phyloP scores from a whole-genome alignment of 2,113 vertebrate species.

The Takifugu flavidus region DNA sequence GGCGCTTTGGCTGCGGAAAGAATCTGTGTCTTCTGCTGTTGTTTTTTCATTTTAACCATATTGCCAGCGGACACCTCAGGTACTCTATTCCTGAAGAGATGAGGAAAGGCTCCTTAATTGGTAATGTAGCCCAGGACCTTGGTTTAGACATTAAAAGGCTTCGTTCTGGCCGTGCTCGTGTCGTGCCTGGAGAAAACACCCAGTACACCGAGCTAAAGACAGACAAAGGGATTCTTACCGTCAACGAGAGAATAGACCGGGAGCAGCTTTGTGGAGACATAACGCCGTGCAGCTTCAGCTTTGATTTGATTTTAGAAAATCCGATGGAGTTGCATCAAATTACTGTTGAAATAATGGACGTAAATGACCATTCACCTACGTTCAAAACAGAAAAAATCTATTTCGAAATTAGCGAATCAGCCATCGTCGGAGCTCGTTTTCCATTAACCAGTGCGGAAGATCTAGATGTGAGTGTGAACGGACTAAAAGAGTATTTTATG shows the following conservation, averaged over 20 bases:
- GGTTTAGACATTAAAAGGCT: slow-evolving; percentile 40
- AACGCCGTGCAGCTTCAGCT: slow-evolving; percentile 58
- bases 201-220: slow-evolving; percentile 50
- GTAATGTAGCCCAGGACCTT: slow-evolving; percentile 46
- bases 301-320: slow-evolving; percentile 68
- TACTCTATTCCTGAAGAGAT: slow-evolving; percentile 60
- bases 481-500: slow-evolving; percentile 67
- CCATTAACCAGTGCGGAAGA: slow-evolving; percentile 57
- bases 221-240: slow-evolving; percentile 60
- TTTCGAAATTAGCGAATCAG: slow-evolving; percentile 55
- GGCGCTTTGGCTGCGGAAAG: slow-evolving; percentile 18
- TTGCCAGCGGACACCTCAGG: slow-evolving; percentile 34
- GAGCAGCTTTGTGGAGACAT: slow-evolving; percentile 60
- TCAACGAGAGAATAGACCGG: slow-evolving; percentile 59
- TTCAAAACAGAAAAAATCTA: slow-evolving; percentile 27
- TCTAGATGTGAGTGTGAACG: slow-evolving; percentile 68
- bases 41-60: neutral
- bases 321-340: slow-evolving; percentile 52
- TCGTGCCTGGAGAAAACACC: slow-evolving; percentile 28
- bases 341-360: slow-evolving; percentile 52
- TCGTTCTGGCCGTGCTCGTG: slow-evolving; percentile 29
- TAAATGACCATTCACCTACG: slow-evolving; percentile 55
- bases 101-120: slow-evolving; percentile 49
- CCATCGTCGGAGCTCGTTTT: slow-evolving; percentile 36
- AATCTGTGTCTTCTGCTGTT: slow-evolving; percentile 5